A percentile compares a stretch with the other conserved stretches of the same genome.
Evolutionary conservation across 2,797 vertebrate species (phyloP).

Genomic region (Myripristis jacobus): DNA sequence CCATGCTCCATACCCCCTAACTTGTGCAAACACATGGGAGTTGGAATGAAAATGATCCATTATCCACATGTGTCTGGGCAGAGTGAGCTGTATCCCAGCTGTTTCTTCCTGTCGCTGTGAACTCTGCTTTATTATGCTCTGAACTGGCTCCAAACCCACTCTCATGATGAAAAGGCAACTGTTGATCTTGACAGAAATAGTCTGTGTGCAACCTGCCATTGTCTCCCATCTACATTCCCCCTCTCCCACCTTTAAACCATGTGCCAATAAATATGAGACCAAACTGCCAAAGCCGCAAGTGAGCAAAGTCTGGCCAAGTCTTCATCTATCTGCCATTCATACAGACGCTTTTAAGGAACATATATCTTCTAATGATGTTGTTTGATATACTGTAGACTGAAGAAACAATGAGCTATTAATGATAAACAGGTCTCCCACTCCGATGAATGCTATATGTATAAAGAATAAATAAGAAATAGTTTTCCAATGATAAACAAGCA

Average conservation of each 20-base stretch:
- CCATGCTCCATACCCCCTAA: slow-evolving; percentile 57
- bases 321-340: slow-evolving; percentile 24
- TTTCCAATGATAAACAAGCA: slow-evolving; percentile 38
- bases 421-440: slow-evolving; percentile 34
- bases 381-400: slow-evolving; percentile 37
- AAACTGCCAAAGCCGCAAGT: slow-evolving; percentile 37
- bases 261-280: slow-evolving; percentile 40
- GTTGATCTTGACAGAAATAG: slow-evolving; percentile 63
- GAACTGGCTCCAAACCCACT: slow-evolving; percentile 57
- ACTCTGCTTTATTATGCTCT: slow-evolving; percentile 61
- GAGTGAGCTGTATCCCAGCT: slow-evolving; percentile 69
- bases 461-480: no score
- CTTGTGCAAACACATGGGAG: slow-evolving; percentile 69
- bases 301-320: slow-evolving; percentile 30
- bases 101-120: slow-evolving; percentile 60
- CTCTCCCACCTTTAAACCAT: slow-evolving; percentile 18
- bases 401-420: slow-evolving; percentile 26
- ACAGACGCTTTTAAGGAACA: slow-evolving; percentile 24
- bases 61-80: slow-evolving; percentile 77
- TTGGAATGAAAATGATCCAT: slow-evolving; percentile 78
- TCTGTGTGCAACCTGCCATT: slow-evolving; percentile 43
- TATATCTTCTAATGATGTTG: slow-evolving; percentile 15
- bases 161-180: slow-evolving; percentile 52
- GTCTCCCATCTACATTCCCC: slow-evolving; percentile 33
- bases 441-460: slow-evolving; percentile 30